phyloP scores from a whole-genome alignment of 2,797 vertebrate genomes.

The Halcyon smyrnensis region DNA sequence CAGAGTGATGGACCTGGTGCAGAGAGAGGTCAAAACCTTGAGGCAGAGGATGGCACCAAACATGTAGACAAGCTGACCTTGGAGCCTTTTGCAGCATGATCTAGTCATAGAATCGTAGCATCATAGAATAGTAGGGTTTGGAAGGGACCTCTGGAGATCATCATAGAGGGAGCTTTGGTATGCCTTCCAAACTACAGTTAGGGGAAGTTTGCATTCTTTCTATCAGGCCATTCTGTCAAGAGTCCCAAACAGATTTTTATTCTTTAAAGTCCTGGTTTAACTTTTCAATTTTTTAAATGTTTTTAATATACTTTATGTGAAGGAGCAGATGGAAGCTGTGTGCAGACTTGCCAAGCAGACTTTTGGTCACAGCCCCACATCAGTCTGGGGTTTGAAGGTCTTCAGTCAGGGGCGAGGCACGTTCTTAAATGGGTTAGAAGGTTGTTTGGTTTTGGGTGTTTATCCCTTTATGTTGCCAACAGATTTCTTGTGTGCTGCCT shows the following conservation, averaged over 20 bases:
- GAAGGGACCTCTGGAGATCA: too few species aligned
- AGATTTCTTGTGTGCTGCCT: background rate
- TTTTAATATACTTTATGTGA: background rate
- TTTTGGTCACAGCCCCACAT: background rate
- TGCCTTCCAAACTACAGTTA: background rate
- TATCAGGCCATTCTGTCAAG: background rate
- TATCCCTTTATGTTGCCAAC: background rate
- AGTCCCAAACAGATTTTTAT: background rate
- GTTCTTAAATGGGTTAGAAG: background rate
- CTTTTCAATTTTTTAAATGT: background rate
- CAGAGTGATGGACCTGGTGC: background rate
- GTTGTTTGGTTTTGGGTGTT: too few species aligned
- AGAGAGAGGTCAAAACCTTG: background rate
- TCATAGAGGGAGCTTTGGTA: background rate
- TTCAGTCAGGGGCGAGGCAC: background rate
- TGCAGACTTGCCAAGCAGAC: background rate
- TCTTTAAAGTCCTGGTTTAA: background rate
- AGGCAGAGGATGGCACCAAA: background rate
- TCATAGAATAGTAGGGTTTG: too few species aligned
- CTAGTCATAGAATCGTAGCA: background rate
- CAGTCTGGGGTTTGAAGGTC: background rate
- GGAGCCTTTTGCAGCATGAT: background rate
- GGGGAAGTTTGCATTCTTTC: background rate
- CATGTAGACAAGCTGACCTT: background rate
- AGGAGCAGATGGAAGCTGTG: background rate